These are phyloP conservation scores for Hassar affinis DNA, from an alignment of 2,113 vertebrate species.

Conservation along the genomic window DNA sequence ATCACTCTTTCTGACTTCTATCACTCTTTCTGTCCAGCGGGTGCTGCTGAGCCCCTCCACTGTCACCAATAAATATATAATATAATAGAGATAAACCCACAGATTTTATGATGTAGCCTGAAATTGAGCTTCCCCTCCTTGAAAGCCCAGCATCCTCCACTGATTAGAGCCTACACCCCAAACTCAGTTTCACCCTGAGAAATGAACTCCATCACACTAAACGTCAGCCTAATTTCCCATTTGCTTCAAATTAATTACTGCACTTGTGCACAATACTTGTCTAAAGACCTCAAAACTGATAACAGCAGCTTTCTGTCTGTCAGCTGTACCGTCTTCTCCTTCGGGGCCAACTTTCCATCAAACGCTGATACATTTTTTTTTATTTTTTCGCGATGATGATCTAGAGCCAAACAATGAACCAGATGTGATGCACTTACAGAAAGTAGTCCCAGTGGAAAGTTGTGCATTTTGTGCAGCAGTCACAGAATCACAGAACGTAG, in stretches of 20 bases:
- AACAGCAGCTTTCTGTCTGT: conserved; percentile 38
- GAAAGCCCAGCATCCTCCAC: too few species aligned
- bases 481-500: conserved; percentile 25
- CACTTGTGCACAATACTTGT: conserved; percentile 39
- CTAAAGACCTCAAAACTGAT: conserved; percentile 48
- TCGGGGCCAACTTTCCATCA: neutral
- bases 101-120: too few species aligned
- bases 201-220: conserved; percentile 44
- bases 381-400: neutral
- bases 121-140: too few species aligned
- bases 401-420: neutral
- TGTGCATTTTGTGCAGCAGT: conserved; percentile 4
- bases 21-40: too few species aligned
- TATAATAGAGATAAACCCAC: too few species aligned
- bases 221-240: conserved; percentile 48
- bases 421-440: conserved; percentile 1
- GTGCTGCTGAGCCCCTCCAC: too few species aligned
- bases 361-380: neutral
- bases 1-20: too few species aligned
- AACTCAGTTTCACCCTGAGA: conserved; percentile 18
- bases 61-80: too few species aligned
- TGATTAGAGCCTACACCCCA: conserved; percentile 1
- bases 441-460: neutral
- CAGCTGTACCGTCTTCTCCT: conserved; percentile 19
- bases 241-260: conserved; percentile 48